Percentiles rank a stretch among this genome's conserved stretches.
Evolutionary conservation across 1,140 invertebrate genomes (phyloP).

Genomic region (Phenacoccus solenopsis): DNA sequence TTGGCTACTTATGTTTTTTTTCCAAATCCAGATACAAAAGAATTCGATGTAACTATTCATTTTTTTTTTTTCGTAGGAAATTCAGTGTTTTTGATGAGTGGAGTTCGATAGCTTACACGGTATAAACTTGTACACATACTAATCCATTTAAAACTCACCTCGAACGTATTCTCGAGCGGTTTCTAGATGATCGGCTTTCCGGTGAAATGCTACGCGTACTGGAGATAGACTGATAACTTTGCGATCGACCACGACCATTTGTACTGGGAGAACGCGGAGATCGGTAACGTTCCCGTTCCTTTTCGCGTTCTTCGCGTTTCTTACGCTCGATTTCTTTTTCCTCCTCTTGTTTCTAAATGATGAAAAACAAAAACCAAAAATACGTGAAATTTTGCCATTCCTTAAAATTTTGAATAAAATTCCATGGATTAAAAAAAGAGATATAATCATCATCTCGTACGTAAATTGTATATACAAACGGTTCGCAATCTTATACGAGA

Average conservation of each 20-base stretch:
- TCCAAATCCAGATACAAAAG: no score
- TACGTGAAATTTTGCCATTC: not conserved
- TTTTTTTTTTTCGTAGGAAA: no score
- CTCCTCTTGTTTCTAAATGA: constrained; percentile 19
- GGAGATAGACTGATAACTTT: constrained; percentile 12
- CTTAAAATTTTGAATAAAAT: not conserved
- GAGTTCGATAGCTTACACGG: no score
- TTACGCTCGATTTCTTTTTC: constrained; percentile 32
- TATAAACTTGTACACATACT: no score
- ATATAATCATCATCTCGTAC: not conserved
- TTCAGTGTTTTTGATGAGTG: no score
- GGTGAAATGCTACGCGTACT: constrained; percentile 21
- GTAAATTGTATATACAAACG: not conserved
- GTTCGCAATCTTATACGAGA: no score
- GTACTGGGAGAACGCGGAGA: constrained; percentile 41
- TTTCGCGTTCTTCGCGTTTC: constrained; percentile 29
- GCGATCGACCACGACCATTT: constrained; percentile 34
- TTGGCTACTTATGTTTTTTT: no score
- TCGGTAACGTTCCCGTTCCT: constrained; percentile 27
- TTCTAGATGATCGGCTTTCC: constrained; percentile 22
- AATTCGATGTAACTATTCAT: no score
- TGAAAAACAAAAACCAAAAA: not conserved
- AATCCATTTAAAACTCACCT: constrained; percentile 18
- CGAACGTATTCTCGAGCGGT: constrained; percentile 21
- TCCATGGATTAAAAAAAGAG: no score